Conservation (phyloP, 2,797 vertebrate species). For the Heterohyrax brucei region DNA sequence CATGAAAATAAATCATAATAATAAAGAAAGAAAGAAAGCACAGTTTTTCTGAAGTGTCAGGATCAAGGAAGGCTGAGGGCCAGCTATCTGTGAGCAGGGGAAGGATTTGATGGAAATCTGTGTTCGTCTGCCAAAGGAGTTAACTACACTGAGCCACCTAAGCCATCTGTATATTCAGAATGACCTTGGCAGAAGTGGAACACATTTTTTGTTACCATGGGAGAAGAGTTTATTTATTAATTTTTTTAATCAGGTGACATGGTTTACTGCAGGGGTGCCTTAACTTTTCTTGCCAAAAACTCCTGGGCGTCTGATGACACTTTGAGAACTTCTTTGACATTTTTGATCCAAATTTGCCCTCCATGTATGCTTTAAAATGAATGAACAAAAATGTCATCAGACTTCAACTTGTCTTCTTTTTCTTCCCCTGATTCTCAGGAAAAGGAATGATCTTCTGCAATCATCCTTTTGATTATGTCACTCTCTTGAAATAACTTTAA, state of each 20-base stretch:
- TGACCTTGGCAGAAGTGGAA: slow-evolving; percentile 85
- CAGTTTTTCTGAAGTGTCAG: slow-evolving; percentile 62
- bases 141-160: slow-evolving; percentile 78
- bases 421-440: slow-evolving; percentile 38
- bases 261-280: slow-evolving; percentile 27
- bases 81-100: slow-evolving; percentile 79
- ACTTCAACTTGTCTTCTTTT: not conserved
- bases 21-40: not conserved
- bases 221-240: not conserved
- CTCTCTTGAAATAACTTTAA: slow-evolving; percentile 73
- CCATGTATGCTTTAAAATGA: slow-evolving; percentile 41
- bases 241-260: slow-evolving; percentile 20
- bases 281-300: slow-evolving; percentile 76
- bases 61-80: slow-evolving; percentile 79
- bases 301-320: slow-evolving; percentile 62
- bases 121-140: slow-evolving; percentile 80
- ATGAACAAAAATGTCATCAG: slow-evolving; percentile 39
- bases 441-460: slow-evolving; percentile 42
- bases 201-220: slow-evolving; percentile 70
- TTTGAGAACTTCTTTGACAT: slow-evolving; percentile 28
- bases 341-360: slow-evolving; percentile 49
- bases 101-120: slow-evolving; percentile 82
- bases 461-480: slow-evolving; percentile 53
- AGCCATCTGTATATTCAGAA: slow-evolving; percentile 85
- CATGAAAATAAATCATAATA: not conserved